phyloP scores from a whole-genome alignment of 2,888 invertebrate species.

The Amorpha juglandis region DNA sequence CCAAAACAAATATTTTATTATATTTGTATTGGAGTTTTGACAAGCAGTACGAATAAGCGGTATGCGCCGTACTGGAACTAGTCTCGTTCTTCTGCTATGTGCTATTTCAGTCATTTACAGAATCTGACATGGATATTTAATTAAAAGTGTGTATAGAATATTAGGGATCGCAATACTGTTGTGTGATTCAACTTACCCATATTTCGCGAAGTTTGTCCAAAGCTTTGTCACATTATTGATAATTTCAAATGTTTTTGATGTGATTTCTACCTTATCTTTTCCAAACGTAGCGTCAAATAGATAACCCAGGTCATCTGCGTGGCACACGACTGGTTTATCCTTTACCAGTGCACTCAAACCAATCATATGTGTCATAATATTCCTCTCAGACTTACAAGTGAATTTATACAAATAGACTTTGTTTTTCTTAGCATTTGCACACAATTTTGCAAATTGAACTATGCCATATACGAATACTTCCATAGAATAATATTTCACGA shows the following conservation, averaged over 20 bases:
- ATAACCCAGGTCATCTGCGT: constrained; percentile 59
- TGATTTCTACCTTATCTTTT: constrained; percentile 41
- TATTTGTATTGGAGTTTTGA: too few species aligned
- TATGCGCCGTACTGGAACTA: too few species aligned
- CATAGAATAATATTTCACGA: constrained; percentile 45
- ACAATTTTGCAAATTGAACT: constrained; percentile 46
- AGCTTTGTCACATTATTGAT: constrained; percentile 57
- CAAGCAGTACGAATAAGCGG: too few species aligned
- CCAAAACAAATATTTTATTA: too few species aligned
- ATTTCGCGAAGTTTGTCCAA: constrained; percentile 67
- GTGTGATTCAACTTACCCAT: constrained; percentile 26
- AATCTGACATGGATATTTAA: too few species aligned
- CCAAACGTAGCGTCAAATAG: constrained; percentile 48
- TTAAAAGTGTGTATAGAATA: too few species aligned
- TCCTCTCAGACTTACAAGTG: constrained; percentile 57
- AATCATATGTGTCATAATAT: constrained; percentile 45
- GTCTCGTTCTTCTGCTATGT: too few species aligned
- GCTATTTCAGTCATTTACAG: too few species aligned
- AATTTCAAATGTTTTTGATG: constrained; percentile 49
- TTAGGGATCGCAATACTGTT: background rate
- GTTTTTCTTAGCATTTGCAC: constrained; percentile 41
- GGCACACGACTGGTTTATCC: constrained; percentile 45
- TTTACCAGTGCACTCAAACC: constrained; percentile 36
- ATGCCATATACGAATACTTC: constrained; percentile 50
- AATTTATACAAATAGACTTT: constrained; percentile 61